phyloP scores from a whole-genome alignment of 2,113 vertebrate species.

The Actenoides hombroni region DNA sequence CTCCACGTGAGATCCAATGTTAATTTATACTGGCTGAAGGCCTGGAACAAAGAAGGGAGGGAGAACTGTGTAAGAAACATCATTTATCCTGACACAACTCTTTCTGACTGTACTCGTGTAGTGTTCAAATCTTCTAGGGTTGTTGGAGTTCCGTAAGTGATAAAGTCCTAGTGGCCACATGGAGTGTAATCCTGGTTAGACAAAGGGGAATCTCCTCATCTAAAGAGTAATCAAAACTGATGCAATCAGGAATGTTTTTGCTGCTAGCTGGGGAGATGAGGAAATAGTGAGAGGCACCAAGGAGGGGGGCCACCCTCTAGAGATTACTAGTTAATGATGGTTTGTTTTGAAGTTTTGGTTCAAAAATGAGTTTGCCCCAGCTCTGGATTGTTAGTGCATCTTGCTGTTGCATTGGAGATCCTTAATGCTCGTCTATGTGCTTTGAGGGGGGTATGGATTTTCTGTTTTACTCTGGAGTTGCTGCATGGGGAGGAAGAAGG shows the following conservation, averaged over 20 bases:
- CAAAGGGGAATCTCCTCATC: background rate
- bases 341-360: background rate
- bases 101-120: background rate
- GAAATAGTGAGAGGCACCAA: constrained; percentile 43
- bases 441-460: background rate
- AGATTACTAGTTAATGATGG: constrained; percentile 34
- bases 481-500: background rate
- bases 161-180: background rate
- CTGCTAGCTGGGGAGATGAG: constrained; percentile 2
- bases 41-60: background rate
- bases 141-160: background rate
- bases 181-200: background rate
- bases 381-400: background rate
- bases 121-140: background rate
- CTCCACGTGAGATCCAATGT: background rate
- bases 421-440: background rate
- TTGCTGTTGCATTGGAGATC: background rate
- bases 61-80: background rate
- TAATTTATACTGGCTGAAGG: background rate
- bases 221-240: constrained; percentile 47
- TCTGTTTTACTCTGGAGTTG: background rate
- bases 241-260: constrained; percentile 32
- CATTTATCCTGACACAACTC: background rate
- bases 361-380: background rate
- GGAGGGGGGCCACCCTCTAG: background rate